Conservation (phyloP, 2,888 invertebrate species). For the Stenoptilia bipunctidactyla region DNA sequence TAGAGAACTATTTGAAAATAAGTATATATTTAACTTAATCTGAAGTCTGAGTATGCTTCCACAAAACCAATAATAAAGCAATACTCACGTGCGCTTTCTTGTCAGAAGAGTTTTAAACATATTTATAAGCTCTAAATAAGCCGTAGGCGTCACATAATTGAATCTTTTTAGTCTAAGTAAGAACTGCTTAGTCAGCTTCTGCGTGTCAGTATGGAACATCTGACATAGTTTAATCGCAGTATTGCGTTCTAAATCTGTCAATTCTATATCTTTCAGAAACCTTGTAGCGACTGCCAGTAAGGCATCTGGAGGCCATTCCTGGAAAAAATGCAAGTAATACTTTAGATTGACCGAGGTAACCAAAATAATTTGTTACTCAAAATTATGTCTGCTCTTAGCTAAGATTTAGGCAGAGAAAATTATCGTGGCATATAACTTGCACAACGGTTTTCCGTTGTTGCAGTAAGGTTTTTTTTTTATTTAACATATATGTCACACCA, state of each 20-base stretch:
- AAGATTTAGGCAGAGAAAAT: too few relatives aligned
- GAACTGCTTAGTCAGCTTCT: slow-evolving; percentile 77
- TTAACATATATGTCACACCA: too few relatives aligned
- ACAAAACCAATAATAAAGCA: too few relatives aligned
- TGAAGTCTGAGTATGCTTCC: too few relatives aligned
- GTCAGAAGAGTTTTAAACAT: slow-evolving; percentile 86
- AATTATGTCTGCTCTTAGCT: too few relatives aligned
- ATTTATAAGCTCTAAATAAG: slow-evolving; percentile 91
- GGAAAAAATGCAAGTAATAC: background rate
- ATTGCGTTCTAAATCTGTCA: slow-evolving; percentile 78
- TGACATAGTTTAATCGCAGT: slow-evolving; percentile 92
- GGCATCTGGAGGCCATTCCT: slow-evolving; percentile 96
- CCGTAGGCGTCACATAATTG: slow-evolving; percentile 94
- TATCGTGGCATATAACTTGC: too few relatives aligned
- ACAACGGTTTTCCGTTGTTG: too few relatives aligned
- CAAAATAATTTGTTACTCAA: too few relatives aligned
- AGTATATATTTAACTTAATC: too few relatives aligned
- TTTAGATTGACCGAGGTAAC: too few relatives aligned
- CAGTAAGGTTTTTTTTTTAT: too few relatives aligned
- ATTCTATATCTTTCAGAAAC: slow-evolving; percentile 84
- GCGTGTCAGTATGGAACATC: slow-evolving; percentile 88
- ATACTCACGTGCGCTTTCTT: slow-evolving; percentile 76
- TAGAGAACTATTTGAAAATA: too few relatives aligned
- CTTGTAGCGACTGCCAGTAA: slow-evolving; percentile 87
- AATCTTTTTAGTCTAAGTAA: slow-evolving; percentile 74